Evolutionary conservation across 2,888 invertebrate genomes (phyloP).

Genomic region (Ophion ventricosus): DNA sequence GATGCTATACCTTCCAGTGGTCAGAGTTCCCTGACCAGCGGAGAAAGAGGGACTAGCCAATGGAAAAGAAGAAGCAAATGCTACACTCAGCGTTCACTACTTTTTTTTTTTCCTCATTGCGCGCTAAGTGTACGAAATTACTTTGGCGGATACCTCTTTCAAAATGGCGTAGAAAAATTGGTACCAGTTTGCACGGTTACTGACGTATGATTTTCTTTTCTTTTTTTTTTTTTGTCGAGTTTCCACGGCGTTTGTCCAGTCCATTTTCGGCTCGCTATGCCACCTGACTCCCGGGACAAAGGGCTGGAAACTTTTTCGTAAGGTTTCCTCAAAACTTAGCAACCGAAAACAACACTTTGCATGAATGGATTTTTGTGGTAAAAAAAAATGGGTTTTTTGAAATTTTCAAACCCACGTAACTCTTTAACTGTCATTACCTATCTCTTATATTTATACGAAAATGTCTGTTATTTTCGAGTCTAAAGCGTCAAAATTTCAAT

Average conservation of each 20-base stretch:
- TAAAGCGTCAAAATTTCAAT: no score
- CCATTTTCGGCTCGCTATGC: constrained; percentile 46
- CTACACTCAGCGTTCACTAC: constrained; percentile 31
- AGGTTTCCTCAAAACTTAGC: background rate
- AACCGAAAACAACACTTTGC: background rate
- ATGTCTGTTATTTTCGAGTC: no score
- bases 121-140: constrained; percentile 23
- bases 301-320: constrained; percentile 35
- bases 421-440: no score
- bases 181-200: constrained; percentile 37
- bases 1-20: constrained; percentile 48
- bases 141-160: constrained; percentile 38
- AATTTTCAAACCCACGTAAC: no score
- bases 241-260: background rate
- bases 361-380: background rate
- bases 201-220: background rate
- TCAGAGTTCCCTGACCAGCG: constrained; percentile 43
- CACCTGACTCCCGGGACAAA: constrained; percentile 49
- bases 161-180: constrained; percentile 33
- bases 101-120: constrained; percentile 2
- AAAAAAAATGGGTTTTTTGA: background rate
- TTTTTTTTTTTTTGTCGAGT: constrained; percentile 2
- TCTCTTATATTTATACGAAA: no score
- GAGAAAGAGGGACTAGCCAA: constrained; percentile 59
- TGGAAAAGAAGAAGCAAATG: constrained; percentile 43